Conservation (phyloP, 2,113 vertebrate species). For the Mandrillus leucophaeus region DNA sequence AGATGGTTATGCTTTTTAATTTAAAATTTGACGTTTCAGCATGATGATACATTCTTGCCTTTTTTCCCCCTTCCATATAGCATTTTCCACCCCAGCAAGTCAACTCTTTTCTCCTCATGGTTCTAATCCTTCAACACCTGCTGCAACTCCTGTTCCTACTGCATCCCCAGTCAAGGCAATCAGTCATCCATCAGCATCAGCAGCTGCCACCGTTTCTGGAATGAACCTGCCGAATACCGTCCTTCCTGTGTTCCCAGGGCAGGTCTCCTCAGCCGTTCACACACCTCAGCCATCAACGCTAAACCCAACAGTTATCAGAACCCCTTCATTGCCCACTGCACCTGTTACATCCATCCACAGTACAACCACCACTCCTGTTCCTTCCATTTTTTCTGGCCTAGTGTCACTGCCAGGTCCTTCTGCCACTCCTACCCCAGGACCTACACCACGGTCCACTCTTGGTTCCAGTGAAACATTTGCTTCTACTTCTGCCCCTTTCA, state of each 20-base stretch:
- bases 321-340: conserved; percentile 78
- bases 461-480: conserved; percentile 84
- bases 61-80: conserved; percentile 84
- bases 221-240: conserved; percentile 81
- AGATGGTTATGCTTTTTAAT: background rate
- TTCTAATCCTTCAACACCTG: conserved; percentile 88
- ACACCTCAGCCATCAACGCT: conserved; percentile 81
- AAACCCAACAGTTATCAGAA: conserved; percentile 85
- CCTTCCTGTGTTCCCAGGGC: conserved; percentile 85
- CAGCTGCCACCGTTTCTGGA: conserved; percentile 79
- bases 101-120: conserved; percentile 93
- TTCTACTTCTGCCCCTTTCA: conserved; percentile 82
- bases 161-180: conserved; percentile 88
- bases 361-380: conserved; percentile 87
- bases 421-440: conserved; percentile 78
- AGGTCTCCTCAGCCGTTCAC: conserved; percentile 81
- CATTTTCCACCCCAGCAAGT: conserved; percentile 91
- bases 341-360: conserved; percentile 79
- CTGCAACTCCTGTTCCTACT: conserved; percentile 87
- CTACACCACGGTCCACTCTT: conserved; percentile 86
- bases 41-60: background rate
- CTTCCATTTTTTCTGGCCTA: conserved; percentile 92
- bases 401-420: conserved; percentile 78
- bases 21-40: background rate
- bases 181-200: conserved; percentile 84